Conservation (phyloP, 1,140 invertebrate species). For the Euura saliciscinereae region DNA sequence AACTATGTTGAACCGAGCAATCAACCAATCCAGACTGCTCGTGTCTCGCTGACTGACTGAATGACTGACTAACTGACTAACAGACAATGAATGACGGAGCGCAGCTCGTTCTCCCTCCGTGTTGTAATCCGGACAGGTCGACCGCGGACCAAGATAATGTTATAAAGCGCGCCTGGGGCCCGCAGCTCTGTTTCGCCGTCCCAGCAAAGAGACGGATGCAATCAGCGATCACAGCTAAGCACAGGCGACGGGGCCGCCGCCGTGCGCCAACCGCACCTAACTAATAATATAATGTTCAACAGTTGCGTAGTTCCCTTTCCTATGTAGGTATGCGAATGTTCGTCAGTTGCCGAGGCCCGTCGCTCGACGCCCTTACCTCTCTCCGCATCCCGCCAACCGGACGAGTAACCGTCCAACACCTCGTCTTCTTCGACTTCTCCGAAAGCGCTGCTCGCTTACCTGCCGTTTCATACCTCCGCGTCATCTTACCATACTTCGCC, state of each 20-base stretch:
- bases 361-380: not conserved
- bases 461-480: not conserved
- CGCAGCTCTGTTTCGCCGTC: not conserved
- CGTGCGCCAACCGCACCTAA: conserved; percentile 3
- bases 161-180: not conserved
- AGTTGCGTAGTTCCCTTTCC: conserved; percentile 6
- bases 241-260: not conserved
- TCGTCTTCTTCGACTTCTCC: conserved; percentile 6
- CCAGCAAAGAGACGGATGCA: no score
- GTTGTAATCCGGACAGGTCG: not conserved
- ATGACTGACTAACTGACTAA: conserved; percentile 4
- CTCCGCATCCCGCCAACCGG: not conserved
- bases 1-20: not conserved
- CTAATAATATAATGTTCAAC: conserved; percentile 3
- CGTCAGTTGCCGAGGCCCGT: not conserved
- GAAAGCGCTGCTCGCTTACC: not conserved
- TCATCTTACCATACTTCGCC: not conserved
- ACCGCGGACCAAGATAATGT: not conserved
- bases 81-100: conserved; percentile 3
- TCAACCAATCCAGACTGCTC: not conserved
- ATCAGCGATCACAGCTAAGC: no score
- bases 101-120: not conserved
- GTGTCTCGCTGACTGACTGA: not conserved
- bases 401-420: not conserved
- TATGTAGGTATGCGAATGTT: not conserved